These are phyloP conservation scores for Myotis planiceps DNA, from an alignment of 2,797 vertebrate genomes.

Conservation along the genomic window DNA sequence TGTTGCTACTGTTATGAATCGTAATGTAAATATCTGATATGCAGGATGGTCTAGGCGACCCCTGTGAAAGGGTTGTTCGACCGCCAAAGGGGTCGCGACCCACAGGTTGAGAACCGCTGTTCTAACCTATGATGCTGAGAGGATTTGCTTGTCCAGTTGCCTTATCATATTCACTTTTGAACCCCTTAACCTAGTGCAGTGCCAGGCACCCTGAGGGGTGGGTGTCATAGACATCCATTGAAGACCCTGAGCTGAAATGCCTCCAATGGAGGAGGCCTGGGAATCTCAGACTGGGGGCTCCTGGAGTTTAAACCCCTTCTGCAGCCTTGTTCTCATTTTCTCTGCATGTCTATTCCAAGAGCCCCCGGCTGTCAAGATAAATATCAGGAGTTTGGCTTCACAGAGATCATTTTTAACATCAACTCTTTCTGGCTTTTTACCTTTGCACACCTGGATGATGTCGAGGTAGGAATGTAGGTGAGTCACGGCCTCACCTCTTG, in stretches of 20 bases:
- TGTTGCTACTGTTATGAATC: no score
- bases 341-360: background rate
- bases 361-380: background rate
- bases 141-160: background rate
- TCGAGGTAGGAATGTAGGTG: background rate
- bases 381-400: background rate
- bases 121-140: background rate
- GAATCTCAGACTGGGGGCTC: background rate
- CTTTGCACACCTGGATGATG: background rate
- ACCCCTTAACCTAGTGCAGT: background rate
- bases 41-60: no score
- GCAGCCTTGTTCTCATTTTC: background rate
- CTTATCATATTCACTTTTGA: background rate
- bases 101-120: no score
- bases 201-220: background rate
- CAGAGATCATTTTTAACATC: background rate
- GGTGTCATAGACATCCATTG: background rate
- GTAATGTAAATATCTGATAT: no score
- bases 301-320: background rate
- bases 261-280: background rate
- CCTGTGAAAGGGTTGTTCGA: no score
- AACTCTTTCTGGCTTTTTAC: background rate
- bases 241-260: background rate
- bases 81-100: no score
- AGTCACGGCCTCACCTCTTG: background rate